Evolutionary conservation across 1,140 invertebrate genomes (phyloP), one percentile per base, ranked within the genome.

Genomic region (Cherax destructor): DNA sequence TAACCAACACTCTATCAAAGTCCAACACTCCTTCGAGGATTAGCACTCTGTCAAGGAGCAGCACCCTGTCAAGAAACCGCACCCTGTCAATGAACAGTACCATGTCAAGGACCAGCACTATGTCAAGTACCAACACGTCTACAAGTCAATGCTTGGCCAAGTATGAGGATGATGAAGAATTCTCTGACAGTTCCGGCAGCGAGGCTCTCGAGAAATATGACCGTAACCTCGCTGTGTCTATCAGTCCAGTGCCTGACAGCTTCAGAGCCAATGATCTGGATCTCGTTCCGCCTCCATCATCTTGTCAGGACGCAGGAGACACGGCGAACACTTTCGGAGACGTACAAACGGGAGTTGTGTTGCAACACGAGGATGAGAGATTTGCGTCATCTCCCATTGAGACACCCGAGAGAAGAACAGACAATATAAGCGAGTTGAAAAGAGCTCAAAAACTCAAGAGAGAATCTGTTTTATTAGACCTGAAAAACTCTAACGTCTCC

Each of bases 191-290:
- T 11, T 74, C 69, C 1, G 69, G 69, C 24, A 74, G 69, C 24
- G 69, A 74, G 21, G 69, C 24, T n/a, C 69, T 74, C 7, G 69
- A 74, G 69, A 74, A 74, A n/a, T 74, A 74, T n/a, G 69, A 74
- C 69, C 69, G 11, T 5, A 74, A 74, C 24, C 69, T 74, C 1
- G 69, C 21, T 9, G n/a, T 6, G 11, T 74, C 69, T 16, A n/a
- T 74, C n/a, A 74, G n/a, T n/a, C 11, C 69, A 30, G 69, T 30
- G n/a, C 21, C 69, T 11, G 24, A 74, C n/a, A 74, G n/a, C 21
- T 21, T 21, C 69, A 74, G 69, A 30, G 24, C n/a, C n/a, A 74
- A 74, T 30, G 69, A 74, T 30, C 11, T 74, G 69, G 69, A 30
- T 30, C 24, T 74, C 6, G 69, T 74, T 6, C 69, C 69, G 4